Base-by-base conservation (phyloP, 2,888 invertebrate genomes). In the Troides aeacus region DNA sequence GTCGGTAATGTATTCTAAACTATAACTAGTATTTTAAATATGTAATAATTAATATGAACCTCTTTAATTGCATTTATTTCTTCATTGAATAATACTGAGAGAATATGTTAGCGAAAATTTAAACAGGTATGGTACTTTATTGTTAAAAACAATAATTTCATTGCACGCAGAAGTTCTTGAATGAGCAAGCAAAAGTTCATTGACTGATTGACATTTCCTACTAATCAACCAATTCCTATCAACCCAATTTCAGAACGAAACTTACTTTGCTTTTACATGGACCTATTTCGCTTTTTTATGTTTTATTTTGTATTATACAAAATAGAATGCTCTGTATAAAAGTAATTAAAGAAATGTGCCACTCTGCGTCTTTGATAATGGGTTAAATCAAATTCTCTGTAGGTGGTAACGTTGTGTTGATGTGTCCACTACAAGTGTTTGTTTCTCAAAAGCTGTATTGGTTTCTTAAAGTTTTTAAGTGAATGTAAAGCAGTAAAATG, bases 401-500 rank as follows among this genome's bases (percentile, higher is more conserved):
- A 72, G 72, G 69, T 68, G 69, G 72, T 60, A 53, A 66, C 79
- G 80, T 81, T 80, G 79, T 80, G 81, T 82, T 80, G 81, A 83
- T 82, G 81, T 83, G 81, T 81, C 76, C 77, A 79, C 74, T 76
- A 69, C 75, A 72, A 77, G 75, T 71, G 71, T 71, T 74, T 75
- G 74, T 76, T 76, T 75, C 73, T 74, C 70, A 72, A 74, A 73
- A 72, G 71, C 74, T 74, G 69, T 69, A 74, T 72, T 67, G 66
- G 71, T 73, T 72, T 69, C 46, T 59, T 17, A 65, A 57, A 64
- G 66, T 56, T 62, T 60, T 63, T 53, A 42, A 63, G 66, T 67
- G 56, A 62, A 62, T 62, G 64, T 57, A 53, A 50, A 66, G 69
- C 68, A 60, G 68, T 82, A 95, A 91, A 84, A 98, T 98, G 97